Evolutionary conservation across 2,113 vertebrate genomes (phyloP).

Genomic region (Scartelaos histophorus): DNA sequence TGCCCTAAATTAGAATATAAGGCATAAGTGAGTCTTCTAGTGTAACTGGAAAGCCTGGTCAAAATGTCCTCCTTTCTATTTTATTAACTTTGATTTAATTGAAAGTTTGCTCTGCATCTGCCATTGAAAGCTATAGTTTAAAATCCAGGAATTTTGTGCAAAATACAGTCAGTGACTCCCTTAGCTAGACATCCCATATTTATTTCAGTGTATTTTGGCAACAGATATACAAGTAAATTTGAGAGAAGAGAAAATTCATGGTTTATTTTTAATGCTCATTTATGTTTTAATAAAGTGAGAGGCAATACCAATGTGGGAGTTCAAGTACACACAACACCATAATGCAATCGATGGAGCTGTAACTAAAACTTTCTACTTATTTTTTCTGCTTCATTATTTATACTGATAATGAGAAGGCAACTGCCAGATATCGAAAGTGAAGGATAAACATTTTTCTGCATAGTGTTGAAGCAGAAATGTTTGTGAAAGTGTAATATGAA

Average conservation of each 20-base stretch:
- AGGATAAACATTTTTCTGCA: not conserved
- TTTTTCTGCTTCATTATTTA: not conserved
- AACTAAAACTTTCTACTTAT: constrained; percentile 31
- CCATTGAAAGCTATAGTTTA: not conserved
- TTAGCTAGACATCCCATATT: not conserved
- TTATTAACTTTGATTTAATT: not conserved
- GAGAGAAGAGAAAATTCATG: not conserved
- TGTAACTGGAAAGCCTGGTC: not conserved
- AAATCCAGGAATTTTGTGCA: not conserved
- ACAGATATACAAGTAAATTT: not conserved
- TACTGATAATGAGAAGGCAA: constrained; percentile 6
- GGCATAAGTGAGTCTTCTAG: constrained; percentile 17
- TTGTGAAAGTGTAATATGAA: too few species aligned
- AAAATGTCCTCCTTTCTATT: not conserved
- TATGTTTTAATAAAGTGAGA: constrained; percentile 36
- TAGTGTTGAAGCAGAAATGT: not conserved
- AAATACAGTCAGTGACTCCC: not conserved
- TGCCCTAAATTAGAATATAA: constrained; percentile 19
- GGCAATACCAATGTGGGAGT: constrained; percentile 16
- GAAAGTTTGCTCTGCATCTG: not conserved
- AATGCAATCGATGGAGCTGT: constrained; percentile 16
- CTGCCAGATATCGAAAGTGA: not conserved
- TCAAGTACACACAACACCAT: constrained; percentile 27
- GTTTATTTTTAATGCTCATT: constrained; percentile 29
- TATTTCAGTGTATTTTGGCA: not conserved